These are phyloP conservation scores for Drosophila novamexicana DNA, from an alignment of 1,140 invertebrate species.

Conservation along the genomic window DNA sequence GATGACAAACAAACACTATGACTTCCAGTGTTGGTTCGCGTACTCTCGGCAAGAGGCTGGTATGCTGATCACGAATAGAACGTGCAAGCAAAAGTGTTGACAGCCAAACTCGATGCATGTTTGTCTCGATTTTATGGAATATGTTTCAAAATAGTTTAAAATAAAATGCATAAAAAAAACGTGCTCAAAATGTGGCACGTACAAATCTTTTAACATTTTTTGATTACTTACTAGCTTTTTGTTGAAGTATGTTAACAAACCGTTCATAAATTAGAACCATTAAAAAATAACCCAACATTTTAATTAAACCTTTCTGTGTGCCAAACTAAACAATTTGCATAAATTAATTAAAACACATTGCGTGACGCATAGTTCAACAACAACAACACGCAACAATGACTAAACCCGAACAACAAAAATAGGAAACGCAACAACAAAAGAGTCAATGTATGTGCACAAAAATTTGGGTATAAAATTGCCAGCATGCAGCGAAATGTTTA, in stretches of 20 bases:
- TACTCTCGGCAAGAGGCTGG: not conserved
- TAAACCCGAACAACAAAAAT: slow-evolving; percentile 5
- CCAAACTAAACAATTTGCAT: slow-evolving; percentile 44
- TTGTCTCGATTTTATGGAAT: too few relatives aligned
- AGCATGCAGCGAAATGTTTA: slow-evolving; percentile 44
- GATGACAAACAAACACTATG: too few relatives aligned
- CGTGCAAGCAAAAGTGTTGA: not conserved
- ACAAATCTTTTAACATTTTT: too few relatives aligned
- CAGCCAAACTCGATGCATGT: too few relatives aligned
- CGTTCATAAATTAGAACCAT: not conserved
- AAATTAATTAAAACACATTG: slow-evolving; percentile 44
- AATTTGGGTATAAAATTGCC: slow-evolving; percentile 32
- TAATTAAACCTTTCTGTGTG: slow-evolving; percentile 22
- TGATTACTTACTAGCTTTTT: too few relatives aligned
- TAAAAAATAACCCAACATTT: not conserved
- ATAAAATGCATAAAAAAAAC: not conserved
- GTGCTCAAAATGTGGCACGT: not conserved
- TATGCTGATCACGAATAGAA: not conserved
- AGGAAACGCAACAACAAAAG: slow-evolving; percentile 7
- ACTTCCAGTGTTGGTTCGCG: not conserved
- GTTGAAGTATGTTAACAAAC: not conserved
- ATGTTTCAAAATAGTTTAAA: too few relatives aligned
- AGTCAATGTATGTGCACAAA: not conserved
- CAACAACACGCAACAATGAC: slow-evolving; percentile 8
- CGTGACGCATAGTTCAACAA: slow-evolving; percentile 19